These are phyloP conservation scores for Vanessa cardui DNA, from an alignment of 2,888 invertebrate species.

Conservation along the genomic window DNA sequence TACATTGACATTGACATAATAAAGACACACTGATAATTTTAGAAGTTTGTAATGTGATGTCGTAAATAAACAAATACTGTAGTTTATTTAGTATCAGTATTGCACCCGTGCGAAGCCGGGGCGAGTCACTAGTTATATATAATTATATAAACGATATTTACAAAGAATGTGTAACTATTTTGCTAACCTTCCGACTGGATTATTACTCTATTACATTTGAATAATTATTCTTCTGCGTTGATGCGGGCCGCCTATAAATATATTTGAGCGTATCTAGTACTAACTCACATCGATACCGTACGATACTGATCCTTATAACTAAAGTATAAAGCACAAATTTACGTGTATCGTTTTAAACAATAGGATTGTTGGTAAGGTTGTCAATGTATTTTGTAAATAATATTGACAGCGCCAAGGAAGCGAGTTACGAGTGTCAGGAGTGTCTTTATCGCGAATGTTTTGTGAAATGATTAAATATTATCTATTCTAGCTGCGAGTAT, in stretches of 20 bases:
- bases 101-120: no score
- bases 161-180: slow-evolving; percentile 4
- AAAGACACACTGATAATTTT: no score
- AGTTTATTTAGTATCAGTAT: no score
- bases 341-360: slow-evolving; percentile 1
- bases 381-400: slow-evolving; percentile 37
- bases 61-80: no score
- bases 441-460: slow-evolving; percentile 27
- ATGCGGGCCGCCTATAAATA: slow-evolving; percentile 63
- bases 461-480: slow-evolving; percentile 10
- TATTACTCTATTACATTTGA: slow-evolving; percentile 75
- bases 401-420: slow-evolving; percentile 40
- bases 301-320: slow-evolving; percentile 27
- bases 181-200: slow-evolving; percentile 43
- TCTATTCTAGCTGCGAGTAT: background rate
- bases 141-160: background rate
- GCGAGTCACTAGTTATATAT: no score
- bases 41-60: no score
- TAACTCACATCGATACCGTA: slow-evolving; percentile 16
- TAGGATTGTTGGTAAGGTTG: slow-evolving; percentile 9
- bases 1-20: no score
- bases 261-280: slow-evolving; percentile 41
- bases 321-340: slow-evolving; percentile 22
- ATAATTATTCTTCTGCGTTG: slow-evolving; percentile 71
- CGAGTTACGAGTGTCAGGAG: slow-evolving; percentile 33